phyloP scores from a whole-genome alignment of 2,113 vertebrate genomes.

The Mormyrus lacerda region DNA sequence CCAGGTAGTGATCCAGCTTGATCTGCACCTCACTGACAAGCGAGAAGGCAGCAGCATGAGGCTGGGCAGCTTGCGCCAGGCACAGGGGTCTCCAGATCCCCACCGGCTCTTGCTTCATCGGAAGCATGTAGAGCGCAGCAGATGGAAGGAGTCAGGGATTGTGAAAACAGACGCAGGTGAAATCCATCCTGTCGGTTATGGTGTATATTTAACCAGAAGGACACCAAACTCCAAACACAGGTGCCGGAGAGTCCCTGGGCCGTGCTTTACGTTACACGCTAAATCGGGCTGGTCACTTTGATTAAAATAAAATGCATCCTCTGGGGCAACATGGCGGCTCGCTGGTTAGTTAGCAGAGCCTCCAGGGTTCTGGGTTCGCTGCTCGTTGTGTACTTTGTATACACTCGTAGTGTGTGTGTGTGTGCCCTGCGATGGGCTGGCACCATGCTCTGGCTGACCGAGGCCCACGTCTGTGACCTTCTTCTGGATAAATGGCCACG shows the following conservation, averaged over 20 bases:
- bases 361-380: background rate
- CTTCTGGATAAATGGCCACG: background rate
- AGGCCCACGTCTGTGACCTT: background rate
- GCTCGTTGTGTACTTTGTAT: background rate
- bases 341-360: background rate
- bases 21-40: constrained; percentile 83
- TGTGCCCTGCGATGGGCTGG: background rate
- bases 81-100: background rate
- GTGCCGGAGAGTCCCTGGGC: background rate
- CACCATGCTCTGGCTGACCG: background rate
- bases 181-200: background rate
- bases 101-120: background rate
- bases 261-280: no score
- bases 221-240: background rate
- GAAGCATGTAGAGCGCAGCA: background rate
- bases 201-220: constrained; percentile 1
- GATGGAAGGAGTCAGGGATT: background rate
- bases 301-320: background rate
- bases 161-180: background rate
- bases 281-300: background rate
- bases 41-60: constrained; percentile 17
- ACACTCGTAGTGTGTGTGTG: background rate
- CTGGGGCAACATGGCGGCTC: background rate
- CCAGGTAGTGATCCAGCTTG: constrained; percentile 91
- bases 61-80: background rate